Evolutionary conservation across 2,888 invertebrate species (phyloP).

Genomic region (Drosophila neonasuta): DNA sequence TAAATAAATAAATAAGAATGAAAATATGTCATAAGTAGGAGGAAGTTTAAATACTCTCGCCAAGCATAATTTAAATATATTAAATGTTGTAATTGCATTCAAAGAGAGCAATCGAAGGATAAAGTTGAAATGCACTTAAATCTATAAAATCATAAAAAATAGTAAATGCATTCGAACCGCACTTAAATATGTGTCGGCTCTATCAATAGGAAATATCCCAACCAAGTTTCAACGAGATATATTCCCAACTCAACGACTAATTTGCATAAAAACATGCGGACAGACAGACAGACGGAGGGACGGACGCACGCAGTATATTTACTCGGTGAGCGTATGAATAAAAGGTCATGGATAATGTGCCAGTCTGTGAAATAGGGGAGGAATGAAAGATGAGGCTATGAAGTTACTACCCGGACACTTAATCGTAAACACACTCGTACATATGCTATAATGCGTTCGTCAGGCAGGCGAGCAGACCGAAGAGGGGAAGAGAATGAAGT

Average conservation of each 20-base stretch:
- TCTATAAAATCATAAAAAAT: too few relatives aligned
- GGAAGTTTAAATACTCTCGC: too few relatives aligned
- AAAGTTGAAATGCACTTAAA: too few relatives aligned
- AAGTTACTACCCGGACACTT: conserved; percentile 49
- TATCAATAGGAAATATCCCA: neutral
- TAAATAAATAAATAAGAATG: neutral
- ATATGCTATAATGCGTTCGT: conserved; percentile 40
- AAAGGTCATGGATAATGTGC: conserved; percentile 61
- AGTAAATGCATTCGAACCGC: too few relatives aligned
- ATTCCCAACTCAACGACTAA: neutral
- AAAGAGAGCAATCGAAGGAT: too few relatives aligned
- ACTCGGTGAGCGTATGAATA: neutral
- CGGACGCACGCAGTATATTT: neutral
- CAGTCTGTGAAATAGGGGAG: conserved; percentile 16
- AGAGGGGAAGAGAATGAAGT: neutral
- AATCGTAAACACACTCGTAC: conserved; percentile 41
- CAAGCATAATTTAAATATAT: too few relatives aligned
- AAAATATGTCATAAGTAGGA: too few relatives aligned
- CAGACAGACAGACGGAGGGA: neutral
- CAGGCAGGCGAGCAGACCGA: conserved; percentile 11
- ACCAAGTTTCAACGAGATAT: neutral
- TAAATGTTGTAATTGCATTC: neutral
- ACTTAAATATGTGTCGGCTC: too few relatives aligned
- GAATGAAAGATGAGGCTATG: conserved; percentile 23
- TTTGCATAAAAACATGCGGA: neutral